A percentile compares a stretch with the other conserved stretches of the same genome.
These are phyloP conservation scores for Cephus sareptanus DNA, from an alignment of 2,888 invertebrate genomes.

Conservation along the genomic window DNA sequence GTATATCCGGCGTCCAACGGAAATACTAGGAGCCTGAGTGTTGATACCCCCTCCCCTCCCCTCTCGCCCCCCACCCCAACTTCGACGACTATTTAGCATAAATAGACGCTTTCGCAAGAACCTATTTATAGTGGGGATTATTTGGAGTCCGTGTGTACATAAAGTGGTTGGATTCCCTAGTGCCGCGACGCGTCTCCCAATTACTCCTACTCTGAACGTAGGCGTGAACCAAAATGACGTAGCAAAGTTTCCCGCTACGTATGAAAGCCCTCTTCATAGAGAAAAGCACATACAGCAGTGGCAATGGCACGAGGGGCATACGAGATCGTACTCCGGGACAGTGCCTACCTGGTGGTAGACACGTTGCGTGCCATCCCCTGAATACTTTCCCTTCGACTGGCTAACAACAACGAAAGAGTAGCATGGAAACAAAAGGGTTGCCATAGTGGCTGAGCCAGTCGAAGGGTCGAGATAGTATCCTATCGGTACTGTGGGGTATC, in stretches of 20 bases:
- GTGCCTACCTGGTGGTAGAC: too few species aligned
- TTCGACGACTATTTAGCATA: background rate
- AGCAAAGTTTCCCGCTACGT: too few species aligned
- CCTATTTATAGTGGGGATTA: constrained; percentile 2
- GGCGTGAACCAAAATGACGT: too few species aligned
- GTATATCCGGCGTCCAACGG: background rate
- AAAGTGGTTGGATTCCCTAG: background rate
- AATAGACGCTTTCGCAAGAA: background rate
- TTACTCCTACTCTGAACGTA: too few species aligned
- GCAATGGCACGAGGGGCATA: too few species aligned
- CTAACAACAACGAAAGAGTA: constrained; percentile 31
- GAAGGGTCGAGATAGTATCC: background rate
- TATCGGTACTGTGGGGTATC: too few species aligned
- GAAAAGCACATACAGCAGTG: too few species aligned
- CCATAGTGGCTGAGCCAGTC: constrained; percentile 50
- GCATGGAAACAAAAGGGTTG: constrained; percentile 48
- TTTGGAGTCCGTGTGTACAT: background rate
- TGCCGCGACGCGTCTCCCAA: too few species aligned
- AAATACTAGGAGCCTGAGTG: background rate
- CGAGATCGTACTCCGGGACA: too few species aligned
- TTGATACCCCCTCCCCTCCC: too few species aligned
- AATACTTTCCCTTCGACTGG: background rate
- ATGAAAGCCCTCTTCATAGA: too few species aligned
- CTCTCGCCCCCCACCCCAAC: too few species aligned
- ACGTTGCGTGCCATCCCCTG: background rate